Evolutionary conservation across 2,888 invertebrate genomes (phyloP).

Genomic region (Sphaerophoria rueppellii): DNA sequence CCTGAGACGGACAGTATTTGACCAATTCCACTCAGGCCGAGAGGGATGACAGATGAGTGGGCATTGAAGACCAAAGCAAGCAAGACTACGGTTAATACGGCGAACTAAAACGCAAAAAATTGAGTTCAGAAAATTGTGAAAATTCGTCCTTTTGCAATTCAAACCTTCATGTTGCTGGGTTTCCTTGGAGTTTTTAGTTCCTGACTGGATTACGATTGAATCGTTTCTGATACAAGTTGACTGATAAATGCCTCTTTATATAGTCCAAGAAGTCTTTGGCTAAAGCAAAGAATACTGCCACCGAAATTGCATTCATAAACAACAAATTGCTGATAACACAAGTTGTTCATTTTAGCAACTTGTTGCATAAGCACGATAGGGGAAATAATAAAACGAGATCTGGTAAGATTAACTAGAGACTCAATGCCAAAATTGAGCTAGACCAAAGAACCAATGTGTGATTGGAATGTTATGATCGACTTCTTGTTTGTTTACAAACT

Average conservation of each 20-base stretch:
- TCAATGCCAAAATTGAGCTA: too few relatives aligned
- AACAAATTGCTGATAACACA: neutral
- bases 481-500: too few relatives aligned
- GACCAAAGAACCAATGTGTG: too few relatives aligned
- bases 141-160: neutral
- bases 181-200: conserved; percentile 27
- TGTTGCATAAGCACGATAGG: too few relatives aligned
- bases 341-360: neutral
- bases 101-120: conserved; percentile 59
- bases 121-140: neutral
- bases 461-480: too few relatives aligned
- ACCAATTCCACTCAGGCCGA: conserved; percentile 49
- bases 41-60: conserved; percentile 52
- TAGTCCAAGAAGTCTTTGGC: neutral
- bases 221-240: conserved; percentile 1
- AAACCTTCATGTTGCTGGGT: conserved; percentile 34
- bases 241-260: conserved; percentile 17
- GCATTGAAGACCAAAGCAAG: conserved; percentile 55
- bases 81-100: conserved; percentile 65
- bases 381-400: too few relatives aligned
- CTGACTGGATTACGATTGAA: conserved; percentile 21
- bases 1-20: conserved; percentile 48
- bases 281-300: neutral
- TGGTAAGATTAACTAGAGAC: too few relatives aligned
- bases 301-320: neutral